Base-by-base conservation (phyloP, 2,888 invertebrate genomes). In the Xestia rhomboidea region DNA sequence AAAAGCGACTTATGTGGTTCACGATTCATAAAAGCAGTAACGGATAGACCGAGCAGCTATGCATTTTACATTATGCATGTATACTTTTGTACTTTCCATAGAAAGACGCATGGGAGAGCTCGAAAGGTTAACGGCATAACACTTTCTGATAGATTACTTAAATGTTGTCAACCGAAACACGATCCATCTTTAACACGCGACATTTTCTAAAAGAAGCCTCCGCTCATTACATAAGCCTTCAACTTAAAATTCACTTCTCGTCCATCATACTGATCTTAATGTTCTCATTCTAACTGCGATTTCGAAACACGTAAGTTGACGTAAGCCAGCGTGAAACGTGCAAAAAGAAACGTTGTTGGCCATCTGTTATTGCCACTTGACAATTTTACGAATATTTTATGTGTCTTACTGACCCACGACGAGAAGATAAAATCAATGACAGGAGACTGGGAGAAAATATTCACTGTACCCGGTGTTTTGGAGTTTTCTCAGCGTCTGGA, bases 251-350 rank as follows among this genome's bases (percentile, higher is more conserved):
- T 83, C 86, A 44, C n/a, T 72, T 11, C 24, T 69, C 72, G 86
- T 73, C 57, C 57, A 72, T 69, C 54, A 57, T 62, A 54, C 76
- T 68, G 82, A 67, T 85, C 82, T 81, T 62, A 74, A 84, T 81
- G 62, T 72, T 85, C 71, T 85, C 64, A 85, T 82, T 85, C 77
- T 68, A 71, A 68, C 85, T 69, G 51, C 77, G 70, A 68, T 82
- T 82, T 85, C 82, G 64, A 77, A 82, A 85, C 71, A 82, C 71
- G 82, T 85, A 82, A 68, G 34, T 76, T 82, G 85, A 82, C 77
- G 82, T 85, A 76, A 82, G 30, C 44, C 60, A 34, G 49, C 18
- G 70, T 63, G 34, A 54, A 57, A 62, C 38, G 51, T 60, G 79
- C 60, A 80, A 54, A 68, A 51, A 21, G 51, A 84, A 67, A 84